Percentiles rank a stretch among this genome's conserved stretches.
Evolutionary conservation across 1,140 invertebrate genomes (phyloP).

Genomic region (Helicoverpa zea): DNA sequence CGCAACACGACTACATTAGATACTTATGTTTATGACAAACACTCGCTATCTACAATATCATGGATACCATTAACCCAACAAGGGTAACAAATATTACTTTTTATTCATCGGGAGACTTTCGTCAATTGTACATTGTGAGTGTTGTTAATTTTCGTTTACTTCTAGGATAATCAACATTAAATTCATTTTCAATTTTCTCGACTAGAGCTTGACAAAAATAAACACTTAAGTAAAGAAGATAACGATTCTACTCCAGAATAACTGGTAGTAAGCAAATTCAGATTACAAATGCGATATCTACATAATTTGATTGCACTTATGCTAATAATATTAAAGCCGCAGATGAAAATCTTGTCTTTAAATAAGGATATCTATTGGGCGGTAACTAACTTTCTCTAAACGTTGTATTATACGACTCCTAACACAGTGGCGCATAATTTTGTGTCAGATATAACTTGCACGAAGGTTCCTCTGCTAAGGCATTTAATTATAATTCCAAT

Average conservation of each 20-base stretch:
- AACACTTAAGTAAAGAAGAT: background rate
- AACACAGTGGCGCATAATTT: slow-evolving; percentile 24
- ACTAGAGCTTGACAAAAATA: background rate
- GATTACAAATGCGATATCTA: background rate
- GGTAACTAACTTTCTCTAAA: slow-evolving; percentile 16
- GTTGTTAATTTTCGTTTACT: background rate
- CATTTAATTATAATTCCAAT: slow-evolving; percentile 28
- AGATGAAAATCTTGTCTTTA: background rate
- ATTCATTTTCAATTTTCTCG: background rate
- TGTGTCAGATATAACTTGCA: slow-evolving; percentile 12
- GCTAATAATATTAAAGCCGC: background rate
- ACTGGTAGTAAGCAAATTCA: background rate
- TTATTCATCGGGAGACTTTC: slow-evolving; percentile 7
- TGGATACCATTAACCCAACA: slow-evolving; percentile 9
- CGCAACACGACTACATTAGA: slow-evolving; percentile 63
- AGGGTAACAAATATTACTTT: slow-evolving; percentile 12
- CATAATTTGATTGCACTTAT: background rate
- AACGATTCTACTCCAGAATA: background rate
- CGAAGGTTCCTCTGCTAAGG: background rate
- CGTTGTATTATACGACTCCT: background rate
- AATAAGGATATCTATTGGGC: background rate
- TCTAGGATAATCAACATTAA: background rate
- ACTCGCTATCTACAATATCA: slow-evolving; percentile 34
- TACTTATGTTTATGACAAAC: slow-evolving; percentile 40
- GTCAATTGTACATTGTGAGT: background rate